Percentiles rank a stretch among this genome's conserved stretches.
These are phyloP conservation scores for Lithophane socia DNA, from an alignment of 2,888 invertebrate genomes.

Conservation along the genomic window DNA sequence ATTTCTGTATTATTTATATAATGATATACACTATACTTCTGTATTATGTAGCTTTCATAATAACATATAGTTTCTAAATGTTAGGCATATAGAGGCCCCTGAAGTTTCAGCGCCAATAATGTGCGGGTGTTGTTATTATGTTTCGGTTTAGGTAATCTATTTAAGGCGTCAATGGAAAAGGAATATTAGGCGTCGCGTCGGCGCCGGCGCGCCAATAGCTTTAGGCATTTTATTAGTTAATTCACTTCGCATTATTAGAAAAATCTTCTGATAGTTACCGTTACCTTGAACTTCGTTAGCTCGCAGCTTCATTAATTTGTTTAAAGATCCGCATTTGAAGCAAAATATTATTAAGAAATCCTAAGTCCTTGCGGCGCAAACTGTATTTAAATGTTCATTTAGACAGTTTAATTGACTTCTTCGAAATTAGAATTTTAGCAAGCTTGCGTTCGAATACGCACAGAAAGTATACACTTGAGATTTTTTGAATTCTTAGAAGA, in stretches of 20 bases:
- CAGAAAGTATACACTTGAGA: neutral
- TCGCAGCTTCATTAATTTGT: neutral
- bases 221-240: constrained; percentile 42
- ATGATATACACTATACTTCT: neutral
- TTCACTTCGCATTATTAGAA: constrained; percentile 34
- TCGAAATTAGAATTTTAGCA: neutral
- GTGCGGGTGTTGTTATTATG: constrained; percentile 45
- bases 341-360: neutral
- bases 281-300: constrained; percentile 31
- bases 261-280: constrained; percentile 22
- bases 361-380: neutral
- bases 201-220: constrained; percentile 15
- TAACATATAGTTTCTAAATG: neutral
- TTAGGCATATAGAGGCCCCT: neutral
- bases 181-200: constrained; percentile 24
- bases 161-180: constrained; percentile 33
- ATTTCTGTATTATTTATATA: neutral
- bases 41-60: neutral
- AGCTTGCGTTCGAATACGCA: neutral
- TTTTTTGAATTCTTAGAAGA: neutral
- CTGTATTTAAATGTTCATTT: neutral
- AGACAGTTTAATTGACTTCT: neutral
- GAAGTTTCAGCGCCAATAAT: constrained; percentile 29
- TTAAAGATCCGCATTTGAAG: neutral
- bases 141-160: constrained; percentile 49